Evolutionary conservation across 1,140 invertebrate genomes (phyloP).

Genomic region (Helicorthomorpha holstii): DNA sequence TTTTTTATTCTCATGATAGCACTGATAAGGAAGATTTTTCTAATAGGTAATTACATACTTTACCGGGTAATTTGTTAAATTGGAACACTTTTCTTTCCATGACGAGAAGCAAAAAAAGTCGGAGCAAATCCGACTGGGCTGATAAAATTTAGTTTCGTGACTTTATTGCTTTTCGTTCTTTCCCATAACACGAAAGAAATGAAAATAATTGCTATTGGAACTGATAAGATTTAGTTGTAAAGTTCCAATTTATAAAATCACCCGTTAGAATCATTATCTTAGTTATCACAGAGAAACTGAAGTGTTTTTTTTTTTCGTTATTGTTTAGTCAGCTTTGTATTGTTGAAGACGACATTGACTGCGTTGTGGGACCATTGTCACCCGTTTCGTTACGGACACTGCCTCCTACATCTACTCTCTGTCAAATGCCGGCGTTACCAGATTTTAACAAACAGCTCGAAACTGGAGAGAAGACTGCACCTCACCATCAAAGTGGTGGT

Average conservation of each 20-base stretch:
- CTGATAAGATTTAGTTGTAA: neutral
- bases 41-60: conserved; percentile 21
- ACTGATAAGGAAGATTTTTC: conserved; percentile 21
- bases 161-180: conserved; percentile 13
- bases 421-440: neutral
- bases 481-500: neutral
- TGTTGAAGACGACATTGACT: neutral
- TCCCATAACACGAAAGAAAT: neutral
- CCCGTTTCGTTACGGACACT: neutral
- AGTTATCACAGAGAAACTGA: too few relatives aligned
- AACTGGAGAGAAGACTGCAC: neutral
- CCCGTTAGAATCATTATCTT: neutral
- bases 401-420: neutral
- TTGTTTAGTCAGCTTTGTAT: conserved; percentile 6
- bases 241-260: neutral
- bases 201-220: neutral
- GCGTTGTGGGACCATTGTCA: neutral
- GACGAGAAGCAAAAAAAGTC: neutral
- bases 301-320: neutral
- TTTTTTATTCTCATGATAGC: neutral
- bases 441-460: neutral
- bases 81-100: conserved; percentile 3
- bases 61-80: conserved; percentile 4
- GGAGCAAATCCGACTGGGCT: conserved; percentile 7
- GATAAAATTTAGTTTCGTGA: conserved; percentile 13